Evolutionary conservation across 2,888 invertebrate species (phyloP), one percentile per base, ranked within the genome.

Genomic region (Drosophila fulvimacula): DNA sequence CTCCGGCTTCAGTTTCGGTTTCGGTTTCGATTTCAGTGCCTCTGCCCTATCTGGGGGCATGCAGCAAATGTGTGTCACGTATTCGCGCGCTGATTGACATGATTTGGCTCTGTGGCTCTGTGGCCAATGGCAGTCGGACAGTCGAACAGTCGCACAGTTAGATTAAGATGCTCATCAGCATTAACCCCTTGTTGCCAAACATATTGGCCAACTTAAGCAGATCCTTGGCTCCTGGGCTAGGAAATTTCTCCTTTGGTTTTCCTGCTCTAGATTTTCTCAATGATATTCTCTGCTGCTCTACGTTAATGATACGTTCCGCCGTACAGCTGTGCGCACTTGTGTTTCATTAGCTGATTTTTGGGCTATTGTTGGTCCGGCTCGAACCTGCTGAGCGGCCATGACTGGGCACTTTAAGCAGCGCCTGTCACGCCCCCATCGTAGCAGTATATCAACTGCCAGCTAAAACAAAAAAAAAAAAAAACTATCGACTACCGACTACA

Each of bases 31-130:
- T 36, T 36, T 21, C 51, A 6, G 15, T 34, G 32, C 36, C 24
- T 36, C 24, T 36, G 36, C 51, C 68, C 39, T 42, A 48, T 44
- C 64, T 67, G 55, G 51, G 21, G 59, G 64, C 44, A 63, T 51
- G 42, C 19, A 21, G 51, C 75, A 83, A 88, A 83, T 88, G 87
- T 83, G 87, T 88, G 83, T 75, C 83, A 83, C 83, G 89, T 83
- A 78, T 78, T 73, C 17, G 67, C 61, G 62, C 68, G 62, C 69
- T 86, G 82, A 88, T 82, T 82, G 82, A 83, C 81, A 88, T 89
- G 76, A 86, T 88, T 88, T 78, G 72, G 68, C 36, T 5, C n/a
- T 73, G 72, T 63, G 71, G 53, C 68, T 57, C 68, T 52, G 68
- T 69, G 72, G 63, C 69, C 38, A 52, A 46, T 42, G 27, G 57